Evolutionary conservation across 35 echinoderm and acorn worm species (phyloP).

Genomic region (Hemicentrotus pulcherrimus): DNA sequence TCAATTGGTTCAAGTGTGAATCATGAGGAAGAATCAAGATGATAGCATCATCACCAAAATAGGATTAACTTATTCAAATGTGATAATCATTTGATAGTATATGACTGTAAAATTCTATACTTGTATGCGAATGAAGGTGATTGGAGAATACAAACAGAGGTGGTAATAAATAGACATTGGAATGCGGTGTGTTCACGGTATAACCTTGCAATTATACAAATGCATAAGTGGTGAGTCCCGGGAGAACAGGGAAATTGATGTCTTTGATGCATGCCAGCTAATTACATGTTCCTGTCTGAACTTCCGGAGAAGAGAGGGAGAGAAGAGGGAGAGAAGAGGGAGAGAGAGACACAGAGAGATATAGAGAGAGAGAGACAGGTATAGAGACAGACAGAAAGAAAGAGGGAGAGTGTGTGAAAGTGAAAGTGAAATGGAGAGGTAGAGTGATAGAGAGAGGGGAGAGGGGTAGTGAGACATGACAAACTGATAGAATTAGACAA

Average conservation of each 20-base stretch:
- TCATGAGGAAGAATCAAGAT: background rate
- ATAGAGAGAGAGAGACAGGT: background rate
- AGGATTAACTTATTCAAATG: background rate
- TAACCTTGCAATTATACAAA: constrained; percentile 14
- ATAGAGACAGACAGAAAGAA: too few species aligned
- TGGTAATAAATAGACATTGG: background rate
- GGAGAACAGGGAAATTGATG: background rate
- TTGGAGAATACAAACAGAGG: background rate
- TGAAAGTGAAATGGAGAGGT: too few species aligned
- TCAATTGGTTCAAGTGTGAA: background rate
- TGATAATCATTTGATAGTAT: background rate
- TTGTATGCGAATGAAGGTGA: background rate
- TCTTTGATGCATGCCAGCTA: background rate
- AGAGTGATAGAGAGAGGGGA: background rate
- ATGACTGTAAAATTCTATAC: background rate
- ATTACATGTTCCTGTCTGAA: constrained; percentile 18
- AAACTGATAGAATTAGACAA: too few species aligned
- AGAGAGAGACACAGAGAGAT: background rate
- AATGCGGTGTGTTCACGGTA: background rate
- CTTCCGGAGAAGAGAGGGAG: background rate
- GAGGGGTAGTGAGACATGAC: too few species aligned
- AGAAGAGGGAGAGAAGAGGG: background rate
- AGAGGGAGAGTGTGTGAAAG: too few species aligned
- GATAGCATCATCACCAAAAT: background rate
- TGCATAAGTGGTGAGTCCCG: background rate